Base-by-base conservation (phyloP, 2,113 vertebrate genomes). In the Bubo scandiacus region DNA sequence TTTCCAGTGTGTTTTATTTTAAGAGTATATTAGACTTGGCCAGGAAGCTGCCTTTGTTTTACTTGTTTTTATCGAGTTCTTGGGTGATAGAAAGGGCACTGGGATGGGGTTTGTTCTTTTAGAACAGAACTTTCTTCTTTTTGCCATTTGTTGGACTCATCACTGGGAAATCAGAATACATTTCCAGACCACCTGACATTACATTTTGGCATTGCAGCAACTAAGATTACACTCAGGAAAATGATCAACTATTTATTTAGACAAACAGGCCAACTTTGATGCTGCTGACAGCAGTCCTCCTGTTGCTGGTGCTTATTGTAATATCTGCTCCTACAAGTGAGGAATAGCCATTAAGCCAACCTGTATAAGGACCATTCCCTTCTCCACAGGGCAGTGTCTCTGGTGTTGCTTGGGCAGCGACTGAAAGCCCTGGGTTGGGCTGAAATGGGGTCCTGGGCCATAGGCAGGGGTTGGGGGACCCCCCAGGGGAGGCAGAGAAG, bases 41-140 rank as follows among this genome's bases (percentile, higher is more conserved):
- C 27, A 82, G 75, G 54, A 91, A 80, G 23, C 36, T 91, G 74
- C 34, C 45, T 95, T 93, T 94, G 81, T 87, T 92, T 88, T 45
- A 77, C 63, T 77, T 79, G 32, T 45, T 95, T 88, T 74, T 51
- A 71, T 92, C 38, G 43, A 75, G 19, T 8, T 22, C 36, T 71
- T 82, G 73, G 6, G 30, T 68, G 81, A 75, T 18, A 85, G 34
- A 87, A 92, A 57, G 49, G 59, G 34, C 74, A 49, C 8, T 49
- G 27, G 38, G 23, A 75, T 57, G n/a, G 40, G 6, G 19, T 85
- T 92, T 78, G 43, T 26, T 84, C 29, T 59, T 88, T 57, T 59
- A 63, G 13, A 77, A 83, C 8, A 40, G 59, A 82, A 59, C 15
- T 34, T 11, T 49, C 27, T 61, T 61, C 32, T 72, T 86, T 88